Evolutionary conservation across 2,888 invertebrate genomes (phyloP).

Genomic region (Andrena camellia): DNA sequence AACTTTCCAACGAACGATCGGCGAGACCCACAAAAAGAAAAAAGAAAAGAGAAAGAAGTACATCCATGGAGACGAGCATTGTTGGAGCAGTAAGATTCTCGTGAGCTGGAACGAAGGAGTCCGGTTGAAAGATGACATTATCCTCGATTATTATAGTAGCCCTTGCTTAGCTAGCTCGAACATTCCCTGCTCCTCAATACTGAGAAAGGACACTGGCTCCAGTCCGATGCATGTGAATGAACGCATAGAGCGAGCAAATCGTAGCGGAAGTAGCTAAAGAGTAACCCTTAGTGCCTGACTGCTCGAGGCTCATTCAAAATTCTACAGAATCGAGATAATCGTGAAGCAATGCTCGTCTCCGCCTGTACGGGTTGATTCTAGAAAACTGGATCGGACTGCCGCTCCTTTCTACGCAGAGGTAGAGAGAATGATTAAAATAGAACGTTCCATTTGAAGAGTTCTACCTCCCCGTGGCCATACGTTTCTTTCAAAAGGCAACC

Average conservation of each 20-base stretch:
- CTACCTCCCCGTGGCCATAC: too few relatives aligned
- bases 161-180: neutral
- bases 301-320: neutral
- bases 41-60: neutral
- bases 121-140: neutral
- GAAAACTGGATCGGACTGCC: neutral
- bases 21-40: neutral
- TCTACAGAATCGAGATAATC: neutral
- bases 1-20: constrained; percentile 23
- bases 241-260: constrained; percentile 1
- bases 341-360: constrained; percentile 32
- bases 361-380: neutral
- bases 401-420: neutral
- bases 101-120: neutral
- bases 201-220: neutral
- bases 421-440: neutral
- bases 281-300: constrained; percentile 8
- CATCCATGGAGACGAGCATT: constrained; percentile 35
- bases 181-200: neutral
- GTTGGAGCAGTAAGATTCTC: constrained; percentile 12
- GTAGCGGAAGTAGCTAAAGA: constrained; percentile 2
- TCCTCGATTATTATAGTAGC: neutral
- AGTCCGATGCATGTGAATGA: constrained; percentile 20
- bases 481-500: too few relatives aligned
- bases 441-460: too few relatives aligned